Base-by-base conservation (phyloP, 2,113 vertebrate genomes). In the Colius striatus region DNA sequence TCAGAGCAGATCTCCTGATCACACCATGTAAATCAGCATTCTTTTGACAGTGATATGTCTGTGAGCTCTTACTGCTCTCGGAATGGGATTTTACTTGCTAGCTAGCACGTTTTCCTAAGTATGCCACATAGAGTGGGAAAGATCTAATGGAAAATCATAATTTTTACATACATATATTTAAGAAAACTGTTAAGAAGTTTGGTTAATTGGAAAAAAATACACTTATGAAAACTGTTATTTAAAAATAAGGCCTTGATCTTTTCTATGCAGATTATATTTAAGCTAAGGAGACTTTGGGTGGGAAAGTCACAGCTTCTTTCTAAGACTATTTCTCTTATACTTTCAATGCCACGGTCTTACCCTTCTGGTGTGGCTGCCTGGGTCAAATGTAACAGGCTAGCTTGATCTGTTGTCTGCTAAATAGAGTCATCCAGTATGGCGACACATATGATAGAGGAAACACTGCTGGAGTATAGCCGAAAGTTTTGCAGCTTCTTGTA, bases 1-100 rank as follows among this genome's bases (percentile, higher is more conserved):
- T 90, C 94, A 93, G 93, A 84, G 83, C 68, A 78, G 83, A 77
- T 74, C 92, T 53, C 65, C 79, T 54, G 72, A 94, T 93, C 61
- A 65, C 2, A 2, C 53, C 32, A 25, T 71, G 75, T 60, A 93
- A 92, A 92, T 81, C 79, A 71, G 68, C 41, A 26, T 45, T 45
- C 57, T 55, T 80, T n/a, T 93, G 87, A 72, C 72, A 95, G 48
- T 13, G 65, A 63, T 48, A 17, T 16, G 45, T 80, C 68, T 90
- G 8, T 61, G 25, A 25, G 55, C 62, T 82, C 15, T 36, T 83
- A 25, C 63, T 74, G 41, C 68, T 90, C 83, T 71, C 83, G 20
- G 57, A 78, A 67, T 4, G 50, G 73, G 79, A 54, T 93, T 95
- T 84, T 80, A 81, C 34, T 36, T 30, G 30, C 53, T n/a, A 61